Conservation (phyloP, 2,113 vertebrate species). For the Petaurus breviceps region DNA sequence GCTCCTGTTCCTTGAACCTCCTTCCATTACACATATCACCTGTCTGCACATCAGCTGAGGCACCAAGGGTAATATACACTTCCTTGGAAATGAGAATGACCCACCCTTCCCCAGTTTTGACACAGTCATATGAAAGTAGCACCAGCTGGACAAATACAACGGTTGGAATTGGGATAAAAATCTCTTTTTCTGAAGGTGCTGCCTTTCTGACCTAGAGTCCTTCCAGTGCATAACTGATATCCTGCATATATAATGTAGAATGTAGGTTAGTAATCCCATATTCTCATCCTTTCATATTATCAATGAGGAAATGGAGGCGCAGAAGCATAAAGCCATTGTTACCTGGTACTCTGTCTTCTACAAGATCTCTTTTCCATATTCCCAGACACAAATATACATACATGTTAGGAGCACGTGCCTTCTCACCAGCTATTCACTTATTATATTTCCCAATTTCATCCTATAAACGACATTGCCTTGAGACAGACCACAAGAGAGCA, state of each 20-base stretch:
- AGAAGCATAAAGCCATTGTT: background rate
- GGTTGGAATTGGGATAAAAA: background rate
- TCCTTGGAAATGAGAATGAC: slow-evolving; percentile 8
- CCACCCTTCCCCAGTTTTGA: background rate
- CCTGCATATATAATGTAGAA: background rate
- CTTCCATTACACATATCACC: slow-evolving; percentile 64
- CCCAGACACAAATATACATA: background rate
- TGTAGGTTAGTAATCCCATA: background rate
- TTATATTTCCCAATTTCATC: background rate
- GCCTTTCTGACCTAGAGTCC: background rate
- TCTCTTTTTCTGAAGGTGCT: background rate
- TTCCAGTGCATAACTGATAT: background rate
- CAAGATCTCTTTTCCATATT: background rate
- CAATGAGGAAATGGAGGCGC: background rate
- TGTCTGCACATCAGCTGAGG: slow-evolving; percentile 55
- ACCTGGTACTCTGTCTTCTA: background rate
- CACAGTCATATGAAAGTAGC: background rate
- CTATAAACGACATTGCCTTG: background rate
- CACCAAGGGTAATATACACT: slow-evolving; percentile 4
- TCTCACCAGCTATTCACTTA: background rate
- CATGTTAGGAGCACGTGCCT: background rate
- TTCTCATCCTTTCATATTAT: background rate
- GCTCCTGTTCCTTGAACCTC: slow-evolving; percentile 61
- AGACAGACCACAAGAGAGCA: background rate
- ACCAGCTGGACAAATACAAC: background rate